Evolutionary conservation across 2,888 invertebrate genomes (phyloP).

Genomic region (Tachina fera): DNA sequence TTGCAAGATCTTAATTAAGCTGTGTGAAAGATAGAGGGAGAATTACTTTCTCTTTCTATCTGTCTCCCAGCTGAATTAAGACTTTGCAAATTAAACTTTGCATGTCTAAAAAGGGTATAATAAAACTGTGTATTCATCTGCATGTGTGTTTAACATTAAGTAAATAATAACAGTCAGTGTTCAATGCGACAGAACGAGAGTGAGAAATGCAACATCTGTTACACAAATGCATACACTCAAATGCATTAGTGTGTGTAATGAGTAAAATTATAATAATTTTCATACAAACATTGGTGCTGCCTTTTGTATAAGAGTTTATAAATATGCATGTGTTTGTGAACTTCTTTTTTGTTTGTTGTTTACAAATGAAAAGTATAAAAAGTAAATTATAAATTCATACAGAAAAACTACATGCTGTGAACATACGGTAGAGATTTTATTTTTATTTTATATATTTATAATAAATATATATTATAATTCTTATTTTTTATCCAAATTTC

Average conservation of each 20-base stretch:
- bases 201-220: conserved; percentile 33
- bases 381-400: conserved; percentile 63
- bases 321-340: background rate
- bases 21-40: too few relatives aligned
- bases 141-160: background rate
- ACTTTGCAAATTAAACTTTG: too few relatives aligned
- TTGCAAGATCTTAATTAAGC: too few relatives aligned
- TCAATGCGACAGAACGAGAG: background rate
- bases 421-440: conserved; percentile 48
- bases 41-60: too few relatives aligned
- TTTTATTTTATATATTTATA: conserved; percentile 17
- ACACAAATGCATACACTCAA: conserved; percentile 14
- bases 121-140: background rate
- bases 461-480: too few relatives aligned
- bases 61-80: too few relatives aligned
- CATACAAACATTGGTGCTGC: conserved; percentile 10
- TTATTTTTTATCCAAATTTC: background rate
- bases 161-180: conserved; percentile 11
- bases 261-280: conserved; percentile 31
- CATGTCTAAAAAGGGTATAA: too few relatives aligned
- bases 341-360: conserved; percentile 25
- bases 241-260: conserved; percentile 14
- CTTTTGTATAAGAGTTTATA: too few relatives aligned
- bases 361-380: conserved; percentile 36
- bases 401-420: conserved; percentile 65